Evolutionary conservation across 2,113 vertebrate genomes (phyloP).

Genomic region (Microtus richardsoni): DNA sequence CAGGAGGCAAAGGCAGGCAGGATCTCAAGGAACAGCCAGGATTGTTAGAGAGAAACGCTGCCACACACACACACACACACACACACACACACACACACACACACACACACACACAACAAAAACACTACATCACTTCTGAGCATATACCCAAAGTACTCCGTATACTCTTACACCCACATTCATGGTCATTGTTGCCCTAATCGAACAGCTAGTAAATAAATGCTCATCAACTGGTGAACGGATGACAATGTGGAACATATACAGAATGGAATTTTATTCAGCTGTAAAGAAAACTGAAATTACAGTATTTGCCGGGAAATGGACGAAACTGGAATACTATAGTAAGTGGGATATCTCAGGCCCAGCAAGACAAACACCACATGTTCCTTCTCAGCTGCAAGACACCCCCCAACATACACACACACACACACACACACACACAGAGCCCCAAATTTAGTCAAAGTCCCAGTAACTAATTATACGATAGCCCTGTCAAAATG

Average conservation of each 20-base stretch:
- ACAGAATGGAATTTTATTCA: neutral
- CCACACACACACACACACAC: too few species aligned
- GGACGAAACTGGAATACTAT: neutral
- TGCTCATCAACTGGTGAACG: neutral
- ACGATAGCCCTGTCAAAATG: too few species aligned
- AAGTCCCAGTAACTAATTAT: too few species aligned
- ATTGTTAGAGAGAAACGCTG: too few species aligned
- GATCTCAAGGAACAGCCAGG: too few species aligned
- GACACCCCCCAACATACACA: too few species aligned
- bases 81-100: too few species aligned
- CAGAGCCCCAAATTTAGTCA: too few species aligned
- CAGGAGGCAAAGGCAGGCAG: too few species aligned
- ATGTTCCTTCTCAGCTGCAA: neutral
- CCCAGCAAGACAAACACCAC: neutral
- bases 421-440: too few species aligned
- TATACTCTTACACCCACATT: neutral
- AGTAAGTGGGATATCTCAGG: neutral
- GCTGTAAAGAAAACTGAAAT: neutral
- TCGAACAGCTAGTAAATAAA: neutral
- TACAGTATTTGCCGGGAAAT: neutral
- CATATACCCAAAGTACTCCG: neutral
- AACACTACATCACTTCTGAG: neutral
- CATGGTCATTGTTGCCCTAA: neutral
- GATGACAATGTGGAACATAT: neutral
- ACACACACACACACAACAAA: too few species aligned